Evolutionary conservation across 2,888 invertebrate species (phyloP).

Genomic region (Ischnura elegans): DNA sequence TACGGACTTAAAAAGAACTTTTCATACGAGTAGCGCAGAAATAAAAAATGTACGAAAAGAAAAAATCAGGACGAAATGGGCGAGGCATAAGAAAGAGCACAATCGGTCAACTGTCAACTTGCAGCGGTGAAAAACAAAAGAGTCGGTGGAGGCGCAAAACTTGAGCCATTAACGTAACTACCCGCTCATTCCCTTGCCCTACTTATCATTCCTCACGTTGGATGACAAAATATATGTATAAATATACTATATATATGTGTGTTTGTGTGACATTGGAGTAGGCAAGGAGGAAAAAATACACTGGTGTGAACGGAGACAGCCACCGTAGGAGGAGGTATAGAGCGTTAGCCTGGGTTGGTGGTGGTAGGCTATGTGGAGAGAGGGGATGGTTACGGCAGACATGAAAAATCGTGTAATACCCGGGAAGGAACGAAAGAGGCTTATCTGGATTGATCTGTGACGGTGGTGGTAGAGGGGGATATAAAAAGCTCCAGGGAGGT

Average conservation of each 20-base stretch:
- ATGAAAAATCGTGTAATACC: slow-evolving; percentile 38
- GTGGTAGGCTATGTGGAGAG: neutral
- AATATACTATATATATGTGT: too few relatives aligned
- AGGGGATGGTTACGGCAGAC: neutral
- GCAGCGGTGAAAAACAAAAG: neutral
- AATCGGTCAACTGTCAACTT: neutral
- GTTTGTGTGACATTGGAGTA: neutral
- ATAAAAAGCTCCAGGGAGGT: too few relatives aligned
- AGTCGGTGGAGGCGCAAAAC: neutral
- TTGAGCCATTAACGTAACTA: slow-evolving; percentile 2
- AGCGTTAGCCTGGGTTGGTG: neutral
- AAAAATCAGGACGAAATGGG: neutral
- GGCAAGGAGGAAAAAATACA: slow-evolving; percentile 15
- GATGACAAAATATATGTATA: slow-evolving; percentile 23
- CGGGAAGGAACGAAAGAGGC: slow-evolving; percentile 20
- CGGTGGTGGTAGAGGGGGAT: neutral
- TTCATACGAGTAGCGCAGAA: neutral
- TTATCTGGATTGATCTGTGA: slow-evolving; percentile 53
- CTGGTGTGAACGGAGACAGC: neutral
- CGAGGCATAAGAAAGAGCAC: neutral
- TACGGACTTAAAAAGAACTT: neutral
- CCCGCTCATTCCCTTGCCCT: neutral
- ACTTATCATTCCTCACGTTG: neutral
- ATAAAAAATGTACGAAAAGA: too few relatives aligned
- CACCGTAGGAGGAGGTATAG: neutral